phyloP scores from a whole-genome alignment of 2,797 vertebrate genomes.

The Pristis pectinata region DNA sequence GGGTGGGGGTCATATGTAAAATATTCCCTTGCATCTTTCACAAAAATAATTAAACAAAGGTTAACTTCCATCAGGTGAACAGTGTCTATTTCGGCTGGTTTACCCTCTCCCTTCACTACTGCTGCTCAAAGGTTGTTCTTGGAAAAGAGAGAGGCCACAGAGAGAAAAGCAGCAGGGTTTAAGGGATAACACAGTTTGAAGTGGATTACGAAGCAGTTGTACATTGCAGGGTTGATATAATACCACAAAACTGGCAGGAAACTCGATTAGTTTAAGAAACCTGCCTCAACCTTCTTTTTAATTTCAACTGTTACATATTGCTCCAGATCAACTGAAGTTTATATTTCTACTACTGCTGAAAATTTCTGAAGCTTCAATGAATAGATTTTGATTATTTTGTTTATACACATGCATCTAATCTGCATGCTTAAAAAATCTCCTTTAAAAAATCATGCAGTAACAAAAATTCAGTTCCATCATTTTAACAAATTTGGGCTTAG shows the following conservation, averaged over 20 bases:
- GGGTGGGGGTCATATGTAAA: neutral
- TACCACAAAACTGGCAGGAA: conserved; percentile 3
- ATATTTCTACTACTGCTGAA: neutral
- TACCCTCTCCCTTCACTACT: no score
- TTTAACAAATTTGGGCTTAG: neutral
- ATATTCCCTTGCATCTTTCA: neutral
- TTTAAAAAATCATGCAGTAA: neutral
- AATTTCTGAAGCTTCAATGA: neutral
- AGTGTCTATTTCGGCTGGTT: neutral
- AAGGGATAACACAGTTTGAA: neutral
- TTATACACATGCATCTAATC: neutral
- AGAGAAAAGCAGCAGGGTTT: neutral
- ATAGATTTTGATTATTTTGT: neutral
- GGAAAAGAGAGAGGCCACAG: neutral
- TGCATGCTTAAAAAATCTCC: neutral
- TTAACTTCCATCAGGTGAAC: neutral
- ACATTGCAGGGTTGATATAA: neutral
- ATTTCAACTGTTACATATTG: no score
- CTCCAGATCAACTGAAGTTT: neutral
- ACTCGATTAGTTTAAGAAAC: neutral
- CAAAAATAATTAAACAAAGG: neutral
- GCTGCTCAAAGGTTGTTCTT: neutral
- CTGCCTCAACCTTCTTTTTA: neutral
- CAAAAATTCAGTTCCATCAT: neutral
- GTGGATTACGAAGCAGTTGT: neutral